phyloP scores from a whole-genome alignment of 2,888 invertebrate species.

The Calameuta filiformis region DNA sequence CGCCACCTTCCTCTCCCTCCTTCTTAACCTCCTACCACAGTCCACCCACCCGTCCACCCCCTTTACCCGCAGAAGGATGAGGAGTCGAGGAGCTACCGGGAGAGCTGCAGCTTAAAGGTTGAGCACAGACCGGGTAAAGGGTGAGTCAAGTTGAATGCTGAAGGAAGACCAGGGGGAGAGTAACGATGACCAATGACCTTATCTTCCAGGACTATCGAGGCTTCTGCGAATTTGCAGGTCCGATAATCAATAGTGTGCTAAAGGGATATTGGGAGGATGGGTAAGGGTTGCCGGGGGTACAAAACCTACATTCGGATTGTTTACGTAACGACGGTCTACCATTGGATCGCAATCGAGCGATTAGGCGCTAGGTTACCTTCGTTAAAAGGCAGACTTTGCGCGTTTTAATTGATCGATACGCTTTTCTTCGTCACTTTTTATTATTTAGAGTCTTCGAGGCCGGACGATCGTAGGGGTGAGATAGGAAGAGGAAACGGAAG shows the following conservation, averaged over 20 bases:
- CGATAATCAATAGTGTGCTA: not conserved
- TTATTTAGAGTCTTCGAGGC: not conserved
- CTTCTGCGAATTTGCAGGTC: not conserved
- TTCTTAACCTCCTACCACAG: not conserved
- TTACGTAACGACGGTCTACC: not conserved
- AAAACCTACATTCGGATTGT: not conserved
- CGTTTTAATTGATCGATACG: not conserved
- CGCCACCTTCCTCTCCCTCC: not conserved
- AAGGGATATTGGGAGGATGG: not conserved
- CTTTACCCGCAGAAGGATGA: not conserved
- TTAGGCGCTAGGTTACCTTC: not conserved
- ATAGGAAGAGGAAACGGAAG: not conserved
- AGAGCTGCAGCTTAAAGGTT: not conserved
- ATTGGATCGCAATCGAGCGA: not conserved
- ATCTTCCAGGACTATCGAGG: not conserved
- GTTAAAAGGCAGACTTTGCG: not conserved
- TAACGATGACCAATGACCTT: constrained; percentile 14
- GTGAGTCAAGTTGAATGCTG: constrained; percentile 6
- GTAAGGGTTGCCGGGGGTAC: not conserved
- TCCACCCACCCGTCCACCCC: too few relatives aligned
- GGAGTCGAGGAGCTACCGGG: not conserved
- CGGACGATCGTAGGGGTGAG: not conserved
- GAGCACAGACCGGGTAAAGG: not conserved
- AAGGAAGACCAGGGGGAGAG: constrained; percentile 6
- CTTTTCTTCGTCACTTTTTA: not conserved